These are phyloP conservation scores for Hexactinellida sp. DNA, from an alignment of 37 sponge, comb jelly and placozoan genomes.

Conservation along the genomic window DNA sequence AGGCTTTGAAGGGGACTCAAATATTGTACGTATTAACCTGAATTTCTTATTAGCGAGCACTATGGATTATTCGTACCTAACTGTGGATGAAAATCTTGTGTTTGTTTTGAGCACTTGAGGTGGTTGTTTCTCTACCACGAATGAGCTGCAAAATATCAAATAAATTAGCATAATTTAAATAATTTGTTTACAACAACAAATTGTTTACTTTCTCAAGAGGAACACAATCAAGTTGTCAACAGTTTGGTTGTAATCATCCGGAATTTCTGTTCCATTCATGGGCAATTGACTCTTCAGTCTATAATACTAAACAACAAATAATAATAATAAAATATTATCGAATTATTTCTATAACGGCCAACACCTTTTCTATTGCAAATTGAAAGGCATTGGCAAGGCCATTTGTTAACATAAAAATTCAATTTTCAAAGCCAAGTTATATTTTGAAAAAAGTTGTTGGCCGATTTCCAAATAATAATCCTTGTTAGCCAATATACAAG, in stretches of 20 bases:
- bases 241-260: neutral
- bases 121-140: slow-evolving; percentile 90
- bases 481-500: too few species aligned
- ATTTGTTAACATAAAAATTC: too few species aligned
- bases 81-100: slow-evolving; percentile 66
- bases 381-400: too few species aligned
- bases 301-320: neutral
- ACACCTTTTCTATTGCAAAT: too few species aligned
- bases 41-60: neutral
- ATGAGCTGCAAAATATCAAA: slow-evolving; percentile 39
- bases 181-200: neutral
- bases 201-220: neutral
- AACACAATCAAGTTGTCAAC: slow-evolving; percentile 10
- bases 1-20: too few species aligned
- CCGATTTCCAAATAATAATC: too few species aligned
- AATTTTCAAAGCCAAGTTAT: too few species aligned
- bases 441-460: too few species aligned
- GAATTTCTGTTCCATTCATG: slow-evolving; percentile 2
- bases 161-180: neutral
- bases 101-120: slow-evolving; percentile 94
- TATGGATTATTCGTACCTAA: slow-evolving; percentile 36
- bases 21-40: too few species aligned
- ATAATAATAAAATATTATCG: neutral
- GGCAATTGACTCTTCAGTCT: slow-evolving; percentile 16
- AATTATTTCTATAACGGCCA: neutral